Conservation (phyloP, 2,113 vertebrate genomes). For the Salminus brasiliensis region DNA sequence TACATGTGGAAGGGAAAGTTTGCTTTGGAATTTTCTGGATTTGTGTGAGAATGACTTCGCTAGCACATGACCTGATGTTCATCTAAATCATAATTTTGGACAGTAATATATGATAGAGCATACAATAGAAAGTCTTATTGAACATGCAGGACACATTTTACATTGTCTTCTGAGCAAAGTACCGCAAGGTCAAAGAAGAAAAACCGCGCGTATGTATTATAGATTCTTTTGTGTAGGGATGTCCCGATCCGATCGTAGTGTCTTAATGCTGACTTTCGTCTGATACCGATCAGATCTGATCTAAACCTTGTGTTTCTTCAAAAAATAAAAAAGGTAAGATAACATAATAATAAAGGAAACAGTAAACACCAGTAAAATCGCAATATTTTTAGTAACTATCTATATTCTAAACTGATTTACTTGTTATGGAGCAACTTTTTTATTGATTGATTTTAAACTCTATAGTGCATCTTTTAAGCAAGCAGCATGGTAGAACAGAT, state of each 20-base stretch:
- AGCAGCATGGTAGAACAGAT: no score
- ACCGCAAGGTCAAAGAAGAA: not conserved
- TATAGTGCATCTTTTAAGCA: no score
- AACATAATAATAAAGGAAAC: no score
- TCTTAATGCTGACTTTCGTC: not conserved
- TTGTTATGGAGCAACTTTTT: no score
- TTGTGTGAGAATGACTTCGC: not conserved
- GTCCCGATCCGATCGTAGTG: no score
- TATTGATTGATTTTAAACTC: no score
- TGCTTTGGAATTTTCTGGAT: not conserved
- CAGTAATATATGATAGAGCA: not conserved
- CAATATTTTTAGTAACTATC: no score
- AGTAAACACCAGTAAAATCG: no score
- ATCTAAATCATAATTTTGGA: not conserved
- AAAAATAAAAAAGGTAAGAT: no score
- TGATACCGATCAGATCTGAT: no score
- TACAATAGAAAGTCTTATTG: not conserved
- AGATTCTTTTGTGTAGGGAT: not conserved
- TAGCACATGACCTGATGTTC: not conserved
- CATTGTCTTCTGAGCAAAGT: not conserved
- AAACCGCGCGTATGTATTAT: not conserved
- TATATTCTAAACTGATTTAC: no score
- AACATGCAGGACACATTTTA: not conserved
- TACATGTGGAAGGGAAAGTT: conserved; percentile 13
- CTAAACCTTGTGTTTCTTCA: no score